Base-by-base conservation (phyloP, 2,797 vertebrate genomes). In the Diplodus puntazzo region DNA sequence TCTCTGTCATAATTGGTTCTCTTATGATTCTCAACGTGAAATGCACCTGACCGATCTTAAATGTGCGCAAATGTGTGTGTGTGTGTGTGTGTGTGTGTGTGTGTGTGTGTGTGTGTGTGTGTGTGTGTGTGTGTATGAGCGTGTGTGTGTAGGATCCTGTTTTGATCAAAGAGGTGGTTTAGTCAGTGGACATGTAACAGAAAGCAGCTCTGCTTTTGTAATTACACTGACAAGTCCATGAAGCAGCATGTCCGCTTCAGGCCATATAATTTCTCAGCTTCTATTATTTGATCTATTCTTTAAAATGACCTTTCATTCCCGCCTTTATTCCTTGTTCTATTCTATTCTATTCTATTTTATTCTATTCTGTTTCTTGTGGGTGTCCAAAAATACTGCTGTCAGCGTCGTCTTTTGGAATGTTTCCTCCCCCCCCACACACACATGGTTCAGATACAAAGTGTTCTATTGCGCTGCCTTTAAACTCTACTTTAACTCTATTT, bases 91-190 rank as follows among this genome's bases (percentile, higher is more conserved):
- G 11, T 70, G 54, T 70, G 42, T 69, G 27, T 25, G 70, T 21
- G 11, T 52, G 20, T 42, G 52, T 11, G 61, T 14, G 23, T 14
- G 58, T 39, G 45, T 11, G 18, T 53, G 43, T 4, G 50, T 68
- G 27, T 25, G 70, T 21, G 11, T 52, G 20, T 43, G 52, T 11
- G 61, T 14, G 23, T 14, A 52, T 39, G 46, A 11, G 39, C 20
- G 39, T 3, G 62, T 10, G 11, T 65, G 55, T 25, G 66, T n/a
- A 20, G 46, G n/a, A 65, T 63, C 12, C 43, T 49, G 68, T 72
- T 83, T 49, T 87, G 75, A 90, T 89, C 85, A 89, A 91, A 89
- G 82, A 57, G 49, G 46, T 64, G 60, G 43, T 85, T 79, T 76
- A 82, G 71, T 89, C 64, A 30, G 65, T 62, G 77, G 74, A 78